Evolutionary conservation across 2,888 invertebrate species (phyloP).

Genomic region (Thymelicus lineola): DNA sequence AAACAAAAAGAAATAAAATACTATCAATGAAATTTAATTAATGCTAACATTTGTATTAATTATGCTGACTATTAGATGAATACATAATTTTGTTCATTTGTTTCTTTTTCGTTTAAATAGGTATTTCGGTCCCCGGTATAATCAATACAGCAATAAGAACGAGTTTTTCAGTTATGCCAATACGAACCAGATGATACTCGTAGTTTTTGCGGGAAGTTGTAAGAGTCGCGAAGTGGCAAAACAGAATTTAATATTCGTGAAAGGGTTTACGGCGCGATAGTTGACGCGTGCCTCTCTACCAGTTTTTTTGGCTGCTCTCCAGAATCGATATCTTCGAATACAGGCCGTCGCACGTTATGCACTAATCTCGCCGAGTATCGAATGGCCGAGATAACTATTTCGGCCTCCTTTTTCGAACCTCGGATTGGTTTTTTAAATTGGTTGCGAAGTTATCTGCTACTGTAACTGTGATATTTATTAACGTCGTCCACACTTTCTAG

Average conservation of each 20-base stretch:
- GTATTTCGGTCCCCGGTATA: background rate
- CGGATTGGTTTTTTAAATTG: constrained; percentile 3
- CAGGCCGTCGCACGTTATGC: constrained; percentile 78
- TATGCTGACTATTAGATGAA: too few relatives aligned
- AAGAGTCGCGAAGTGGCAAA: constrained; percentile 82
- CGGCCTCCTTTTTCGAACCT: constrained; percentile 29
- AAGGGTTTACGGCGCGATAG: constrained; percentile 83
- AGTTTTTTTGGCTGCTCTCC: constrained; percentile 84
- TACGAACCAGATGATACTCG: constrained; percentile 24
- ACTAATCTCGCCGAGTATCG: constrained; percentile 75
- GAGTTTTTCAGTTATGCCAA: background rate
- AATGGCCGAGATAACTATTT: constrained; percentile 51
- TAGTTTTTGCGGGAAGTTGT: constrained; percentile 67
- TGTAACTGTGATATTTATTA: background rate
- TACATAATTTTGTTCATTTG: too few relatives aligned
- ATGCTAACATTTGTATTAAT: too few relatives aligned
- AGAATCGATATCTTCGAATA: constrained; percentile 83
- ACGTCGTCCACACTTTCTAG: background rate
- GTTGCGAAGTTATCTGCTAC: background rate
- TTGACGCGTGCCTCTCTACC: constrained; percentile 81
- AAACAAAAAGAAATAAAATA: background rate
- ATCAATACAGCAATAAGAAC: constrained; percentile 17
- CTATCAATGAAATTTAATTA: too few relatives aligned
- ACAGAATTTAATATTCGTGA: constrained; percentile 86
- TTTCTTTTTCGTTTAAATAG: too few relatives aligned